Evolutionary conservation across 2,797 vertebrate genomes (phyloP), one percentile per base, ranked within the genome.

Genomic region (Bryconaethiops microstoma): DNA sequence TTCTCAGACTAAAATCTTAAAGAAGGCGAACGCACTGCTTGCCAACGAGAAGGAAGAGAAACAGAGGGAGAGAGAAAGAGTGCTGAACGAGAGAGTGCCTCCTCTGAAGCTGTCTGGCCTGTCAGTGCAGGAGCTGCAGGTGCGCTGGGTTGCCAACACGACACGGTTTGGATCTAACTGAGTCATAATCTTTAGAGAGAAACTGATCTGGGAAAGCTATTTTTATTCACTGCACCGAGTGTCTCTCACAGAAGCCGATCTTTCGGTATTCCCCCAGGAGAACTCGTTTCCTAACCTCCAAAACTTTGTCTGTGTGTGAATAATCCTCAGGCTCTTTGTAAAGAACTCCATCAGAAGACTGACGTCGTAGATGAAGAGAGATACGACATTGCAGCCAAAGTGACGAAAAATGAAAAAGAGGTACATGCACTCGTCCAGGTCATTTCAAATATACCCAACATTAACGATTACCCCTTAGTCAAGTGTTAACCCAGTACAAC

Each of bases 321-420:
- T 40, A 29, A 45, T 84, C 77, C 79, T 83, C 87, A 96, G 95
- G 89, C 80, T 80, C 81, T 96, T 54, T 95, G 94, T 88, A 93
- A 87, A 86, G 91, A 94, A 62, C 86, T 95, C 3, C 91, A 94
- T 83, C 91, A 91, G 68, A 93, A 93, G 86, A 94, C 93, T 9
- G 94, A 95, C 25, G 78, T 77, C 29, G 86, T 90, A 39, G 94
- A 96, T 82, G 94, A 95, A 76, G 93, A 93, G 13, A 92, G 94
- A 35, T 95, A 95, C 42, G 93, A 95, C 75, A 85, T 94, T 82
- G 79, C 76, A 21, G 62, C 74, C 50, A 95, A 95, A 90, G 94
- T 95, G 67, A 16, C 78, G 7, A 96, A 93, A 89, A 93, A 90
- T 87, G 86, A 86, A 0, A 81, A 2, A 7, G 94, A 91, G 88